These are phyloP conservation scores for Lycaon pictus DNA, from an alignment of 2,113 vertebrate genomes.

Conservation along the genomic window DNA sequence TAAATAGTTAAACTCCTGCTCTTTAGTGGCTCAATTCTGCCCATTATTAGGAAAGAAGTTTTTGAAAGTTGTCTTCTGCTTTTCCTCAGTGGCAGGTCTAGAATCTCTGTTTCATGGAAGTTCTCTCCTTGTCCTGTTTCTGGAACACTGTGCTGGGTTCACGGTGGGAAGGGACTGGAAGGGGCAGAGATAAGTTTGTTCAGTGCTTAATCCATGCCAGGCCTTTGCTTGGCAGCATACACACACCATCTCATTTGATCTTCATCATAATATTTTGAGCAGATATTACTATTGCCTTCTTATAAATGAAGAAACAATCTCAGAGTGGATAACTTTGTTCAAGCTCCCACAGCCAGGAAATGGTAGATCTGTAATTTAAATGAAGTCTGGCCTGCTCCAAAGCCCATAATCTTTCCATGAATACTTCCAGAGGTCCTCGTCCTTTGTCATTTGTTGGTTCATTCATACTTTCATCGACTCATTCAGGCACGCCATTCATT, in stretches of 20 bases:
- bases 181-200: neutral
- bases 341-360: neutral
- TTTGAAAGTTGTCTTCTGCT: neutral
- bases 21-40: neutral
- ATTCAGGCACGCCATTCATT: neutral
- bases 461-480: neutral
- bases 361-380: neutral
- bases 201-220: neutral
- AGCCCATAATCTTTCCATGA: neutral
- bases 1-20: neutral
- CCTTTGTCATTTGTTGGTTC: neutral
- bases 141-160: neutral
- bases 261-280: neutral
- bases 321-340: neutral
- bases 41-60: neutral
- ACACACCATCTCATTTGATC: neutral
- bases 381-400: neutral
- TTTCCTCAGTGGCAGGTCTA: neutral
- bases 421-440: neutral
- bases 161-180: neutral
- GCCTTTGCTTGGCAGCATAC: neutral
- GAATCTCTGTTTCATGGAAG: neutral
- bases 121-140: neutral
- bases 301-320: neutral
- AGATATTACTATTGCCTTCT: neutral